Base-by-base conservation (phyloP, 2,888 invertebrate species). In the Drosophila trichaetosa region DNA sequence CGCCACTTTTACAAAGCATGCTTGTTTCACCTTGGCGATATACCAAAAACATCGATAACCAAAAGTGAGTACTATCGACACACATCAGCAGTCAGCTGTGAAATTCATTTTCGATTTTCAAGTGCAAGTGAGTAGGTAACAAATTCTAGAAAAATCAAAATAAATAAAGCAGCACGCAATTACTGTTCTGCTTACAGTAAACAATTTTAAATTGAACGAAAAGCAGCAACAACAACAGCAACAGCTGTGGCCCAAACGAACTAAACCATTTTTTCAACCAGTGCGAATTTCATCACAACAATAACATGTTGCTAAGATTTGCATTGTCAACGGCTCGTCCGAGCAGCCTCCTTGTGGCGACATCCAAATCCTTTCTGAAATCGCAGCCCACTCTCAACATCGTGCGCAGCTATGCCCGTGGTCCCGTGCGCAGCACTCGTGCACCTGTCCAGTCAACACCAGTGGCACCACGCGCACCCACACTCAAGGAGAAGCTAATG, bases 401-500 rank as follows among this genome's bases (percentile, higher is more conserved):
- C 31, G 67, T 83, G 8, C 90, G 91, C 24, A 85, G 75, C 67
- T 91, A 92, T 83, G 90, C 91, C 1, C 91, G 91, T 8, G 80
- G 82, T 0, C 82, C 90, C 5, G 90, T 90, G 2, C 89, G 73
- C 60, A 73, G 56, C 61, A 71, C 67, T 8, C 82, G 68, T 21
- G 82, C 82, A 2, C 79, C 81, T 31, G 59, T 56, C 13, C 54
- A 54, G 27, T 24, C 46, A 24, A 46, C 82, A 2, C 79, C 81
- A 27, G 59, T 82, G 10, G 69, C 81, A 27, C 79, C 69, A 13
- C 83, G 87, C 4, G 54, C 72, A 1, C 90, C 82, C 7, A 83
- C 91, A 0, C 69, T 97, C 5, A 95, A 96, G 90, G 97, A 98
- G 91, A 94, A 94, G 70, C 93, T 95, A 4, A 95, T 96, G 95